phyloP scores from a whole-genome alignment of 2,888 invertebrate genomes.

The Pollenia angustigena region DNA sequence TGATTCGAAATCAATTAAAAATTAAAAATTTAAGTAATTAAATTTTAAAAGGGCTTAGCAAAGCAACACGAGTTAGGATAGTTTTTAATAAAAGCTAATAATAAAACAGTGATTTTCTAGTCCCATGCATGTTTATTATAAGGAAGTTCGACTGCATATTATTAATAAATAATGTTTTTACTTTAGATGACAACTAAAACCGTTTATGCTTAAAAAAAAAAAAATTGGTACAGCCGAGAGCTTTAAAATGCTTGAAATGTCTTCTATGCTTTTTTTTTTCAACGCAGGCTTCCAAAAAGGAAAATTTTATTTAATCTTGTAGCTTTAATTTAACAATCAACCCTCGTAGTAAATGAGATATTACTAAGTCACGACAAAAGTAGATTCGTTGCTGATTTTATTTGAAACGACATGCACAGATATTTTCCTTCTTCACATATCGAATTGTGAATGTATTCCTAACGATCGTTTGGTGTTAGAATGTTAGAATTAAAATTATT shows the following conservation, averaged over 20 bases:
- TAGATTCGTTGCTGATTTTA: slow-evolving; percentile 51
- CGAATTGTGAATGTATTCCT: background rate
- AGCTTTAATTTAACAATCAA: background rate
- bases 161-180: too few species aligned
- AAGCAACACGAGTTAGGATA: too few species aligned
- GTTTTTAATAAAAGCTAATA: too few species aligned
- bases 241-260: too few species aligned
- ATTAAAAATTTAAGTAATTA: too few species aligned
- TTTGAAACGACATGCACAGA: slow-evolving; percentile 36
- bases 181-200: too few species aligned
- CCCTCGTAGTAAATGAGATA: slow-evolving; percentile 1
- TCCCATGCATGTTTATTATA: background rate
- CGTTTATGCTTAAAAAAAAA: too few species aligned
- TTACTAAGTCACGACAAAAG: slow-evolving; percentile 61
- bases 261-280: too few species aligned
- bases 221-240: too few species aligned
- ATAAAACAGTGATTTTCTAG: background rate
- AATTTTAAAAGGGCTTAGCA: too few species aligned
- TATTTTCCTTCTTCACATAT: slow-evolving; percentile 35
- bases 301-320: background rate
- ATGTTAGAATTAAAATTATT: slow-evolving; percentile 21
- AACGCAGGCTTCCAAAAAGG: background rate
- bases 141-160: too few species aligned
- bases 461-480: slow-evolving; percentile 15
- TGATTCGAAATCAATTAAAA: too few species aligned